Conservation (phyloP, 2,113 vertebrate species). For the Turdus rufiventris region DNA sequence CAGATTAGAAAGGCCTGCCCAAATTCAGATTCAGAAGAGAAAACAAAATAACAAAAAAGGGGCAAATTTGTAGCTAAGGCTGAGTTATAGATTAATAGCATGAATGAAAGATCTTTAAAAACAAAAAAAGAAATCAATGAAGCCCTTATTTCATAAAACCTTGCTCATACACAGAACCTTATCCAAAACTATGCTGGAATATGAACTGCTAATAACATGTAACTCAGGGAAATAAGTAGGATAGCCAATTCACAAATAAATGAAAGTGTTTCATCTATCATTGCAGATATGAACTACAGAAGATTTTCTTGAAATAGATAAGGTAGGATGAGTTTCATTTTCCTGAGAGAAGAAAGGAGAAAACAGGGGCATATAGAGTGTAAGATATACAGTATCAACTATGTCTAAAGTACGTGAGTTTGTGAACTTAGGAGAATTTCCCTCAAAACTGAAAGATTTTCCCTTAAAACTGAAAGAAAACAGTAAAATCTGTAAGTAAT, state of each 20-base stretch:
- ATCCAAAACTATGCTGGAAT: neutral
- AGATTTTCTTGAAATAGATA: neutral
- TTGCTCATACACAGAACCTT: neutral
- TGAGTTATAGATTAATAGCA: neutral
- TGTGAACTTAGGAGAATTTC: neutral
- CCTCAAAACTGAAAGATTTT: neutral
- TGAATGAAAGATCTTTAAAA: neutral
- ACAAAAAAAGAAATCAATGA: neutral
- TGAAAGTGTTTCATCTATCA: neutral
- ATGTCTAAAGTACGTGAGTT: neutral
- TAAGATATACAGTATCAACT: neutral
- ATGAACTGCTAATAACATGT: neutral
- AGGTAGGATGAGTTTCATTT: neutral
- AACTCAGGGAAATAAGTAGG: neutral
- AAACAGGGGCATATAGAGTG: neutral
- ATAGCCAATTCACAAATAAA: neutral
- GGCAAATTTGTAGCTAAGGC: neutral
- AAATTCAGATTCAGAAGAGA: constrained; percentile 9
- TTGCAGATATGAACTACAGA: neutral
- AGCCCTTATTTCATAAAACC: neutral
- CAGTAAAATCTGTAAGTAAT: neutral
- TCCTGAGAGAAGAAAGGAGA: neutral
- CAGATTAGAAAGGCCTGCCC: neutral
- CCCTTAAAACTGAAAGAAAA: neutral
- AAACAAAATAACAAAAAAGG: constrained; percentile 12